Percentiles rank a stretch among this genome's conserved stretches.
Conservation (phyloP, 2,113 vertebrate genomes). For the Sceloporus tristichus region DNA sequence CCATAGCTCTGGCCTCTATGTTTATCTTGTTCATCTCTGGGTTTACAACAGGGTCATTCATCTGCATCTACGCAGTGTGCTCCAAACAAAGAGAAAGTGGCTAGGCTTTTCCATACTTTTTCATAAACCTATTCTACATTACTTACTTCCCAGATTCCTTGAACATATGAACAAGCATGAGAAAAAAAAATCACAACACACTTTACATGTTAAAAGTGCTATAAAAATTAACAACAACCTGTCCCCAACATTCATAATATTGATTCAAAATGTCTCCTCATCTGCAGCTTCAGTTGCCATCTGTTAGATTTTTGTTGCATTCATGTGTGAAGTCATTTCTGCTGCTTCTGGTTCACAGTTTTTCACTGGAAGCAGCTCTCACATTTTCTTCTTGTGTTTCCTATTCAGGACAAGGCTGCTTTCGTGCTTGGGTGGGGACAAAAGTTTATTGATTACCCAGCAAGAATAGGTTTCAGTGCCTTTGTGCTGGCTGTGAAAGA, state of each 20-base stretch:
- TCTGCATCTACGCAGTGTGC: neutral
- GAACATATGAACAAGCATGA: neutral
- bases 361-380: neutral
- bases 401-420: neutral
- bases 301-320: constrained; percentile 3
- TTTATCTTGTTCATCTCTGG: neutral
- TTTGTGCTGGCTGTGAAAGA: constrained; percentile 32
- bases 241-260: neutral
- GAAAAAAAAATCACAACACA: neutral
- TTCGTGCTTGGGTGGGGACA: constrained; percentile 4
- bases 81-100: neutral
- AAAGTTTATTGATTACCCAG: constrained; percentile 19
- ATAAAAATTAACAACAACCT: neutral
- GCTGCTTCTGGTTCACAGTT: neutral
- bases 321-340: neutral
- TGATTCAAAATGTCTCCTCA: constrained; percentile 1
- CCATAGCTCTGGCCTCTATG: neutral
- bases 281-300: neutral
- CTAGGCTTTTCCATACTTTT: neutral
- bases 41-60: neutral
- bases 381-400: neutral
- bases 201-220: neutral
- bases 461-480: constrained; percentile 17
- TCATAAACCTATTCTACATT: neutral
- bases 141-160: neutral